Evolutionary conservation across 2,797 vertebrate genomes (phyloP), one percentile per base, ranked within the genome.

Genomic region (Pempheris klunzingeri): DNA sequence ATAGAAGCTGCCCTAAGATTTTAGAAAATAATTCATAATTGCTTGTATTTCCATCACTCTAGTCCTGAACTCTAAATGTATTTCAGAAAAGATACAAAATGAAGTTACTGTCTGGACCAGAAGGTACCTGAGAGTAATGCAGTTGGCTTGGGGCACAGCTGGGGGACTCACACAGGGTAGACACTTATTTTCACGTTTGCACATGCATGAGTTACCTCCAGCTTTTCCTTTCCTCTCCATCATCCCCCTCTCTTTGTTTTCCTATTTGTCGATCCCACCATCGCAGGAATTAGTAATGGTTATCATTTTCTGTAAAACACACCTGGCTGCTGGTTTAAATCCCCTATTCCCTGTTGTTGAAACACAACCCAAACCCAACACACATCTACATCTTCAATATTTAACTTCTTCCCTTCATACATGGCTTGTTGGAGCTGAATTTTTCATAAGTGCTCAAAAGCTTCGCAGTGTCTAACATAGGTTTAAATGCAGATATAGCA

Each of bases 371-470:
- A 76, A n/a, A 73, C 80, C 83, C 44, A 46, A 72, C 83, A 83
- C 44, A 39, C 30, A 30, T 49, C 74, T 58, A 63, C 59, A 49
- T 76, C 61, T 70, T 91, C 63, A 92, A 90, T 92, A 88, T 91
- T 92, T 92, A 87, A 92, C 79, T 54, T 54, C 47, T 61, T 58
- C 50, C 54, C 60, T 62, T 85, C 82, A 74, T 74, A 76, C 71
- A 17, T 52, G 71, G 44, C 82, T 84, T 80, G 76, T 84, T 28
- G 47, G 47, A 71, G 59, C 68, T 86, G 66, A 81, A 91, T 89
- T 83, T 91, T 92, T 89, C 68, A 88, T 90, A 71, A 4, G 0
- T 58, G 54, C 74, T 80, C 64, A 82, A 71, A 84, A 81, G 74
- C 59, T 50, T 18, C 36, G 53, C 61, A 36, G 49, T 28, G 59